A percentile compares a stretch with the other conserved stretches of the same genome.
Conservation (phyloP, 1,140 invertebrate species). For the Bombus consobrinus region DNA sequence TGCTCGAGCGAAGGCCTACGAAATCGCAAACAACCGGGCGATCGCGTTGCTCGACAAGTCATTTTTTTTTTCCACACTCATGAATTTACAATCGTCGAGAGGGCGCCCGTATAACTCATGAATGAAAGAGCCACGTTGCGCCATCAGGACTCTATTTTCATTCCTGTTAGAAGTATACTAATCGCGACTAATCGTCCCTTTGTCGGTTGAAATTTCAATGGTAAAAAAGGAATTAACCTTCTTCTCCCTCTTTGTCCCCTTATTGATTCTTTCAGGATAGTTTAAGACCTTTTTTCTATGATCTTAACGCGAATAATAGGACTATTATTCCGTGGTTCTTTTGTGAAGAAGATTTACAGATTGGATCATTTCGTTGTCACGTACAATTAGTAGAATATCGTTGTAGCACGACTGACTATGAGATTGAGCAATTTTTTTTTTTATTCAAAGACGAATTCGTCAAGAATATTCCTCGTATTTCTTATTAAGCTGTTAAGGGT, state of each 20-base stretch:
- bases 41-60: slow-evolving; percentile 18
- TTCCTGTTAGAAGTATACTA: neutral
- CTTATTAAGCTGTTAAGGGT: neutral
- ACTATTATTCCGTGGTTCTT: neutral
- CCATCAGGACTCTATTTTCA: neutral
- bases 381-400: neutral
- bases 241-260: neutral
- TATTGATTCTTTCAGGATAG: neutral
- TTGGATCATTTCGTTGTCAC: neutral
- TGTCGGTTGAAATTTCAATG: neutral
- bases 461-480: too few species aligned
- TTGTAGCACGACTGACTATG: neutral
- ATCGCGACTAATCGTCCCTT: slow-evolving; percentile 20
- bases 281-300: too few species aligned
- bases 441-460: neutral
- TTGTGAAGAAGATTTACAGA: neutral
- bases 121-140: neutral
- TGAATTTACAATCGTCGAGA: slow-evolving; percentile 9
- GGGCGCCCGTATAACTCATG: neutral
- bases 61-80: neutral
- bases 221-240: neutral
- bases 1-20: slow-evolving; percentile 51
- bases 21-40: slow-evolving; percentile 50
- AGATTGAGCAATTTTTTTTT: neutral
- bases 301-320: neutral